These are phyloP conservation scores for Apodemia duryi DNA, from an alignment of 2,888 invertebrate species.

Conservation along the genomic window DNA sequence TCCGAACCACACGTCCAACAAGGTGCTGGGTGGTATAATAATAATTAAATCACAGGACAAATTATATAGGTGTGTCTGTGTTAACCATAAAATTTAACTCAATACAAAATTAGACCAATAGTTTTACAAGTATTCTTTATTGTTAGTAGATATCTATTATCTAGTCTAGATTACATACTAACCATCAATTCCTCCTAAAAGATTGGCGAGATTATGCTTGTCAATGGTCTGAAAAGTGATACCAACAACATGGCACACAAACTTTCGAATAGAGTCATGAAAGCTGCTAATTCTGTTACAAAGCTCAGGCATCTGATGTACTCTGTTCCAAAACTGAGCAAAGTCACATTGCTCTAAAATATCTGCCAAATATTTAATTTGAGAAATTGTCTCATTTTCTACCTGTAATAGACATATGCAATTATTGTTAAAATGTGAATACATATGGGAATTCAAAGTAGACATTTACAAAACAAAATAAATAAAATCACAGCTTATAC, in stretches of 20 bases:
- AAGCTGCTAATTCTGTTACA: constrained; percentile 92
- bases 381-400: constrained; percentile 90
- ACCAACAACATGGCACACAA: constrained; percentile 97
- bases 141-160: background rate
- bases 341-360: constrained; percentile 96
- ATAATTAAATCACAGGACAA: too few species aligned
- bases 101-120: too few species aligned
- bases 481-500: too few species aligned
- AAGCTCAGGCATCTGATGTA: constrained; percentile 86
- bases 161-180: constrained; percentile 37
- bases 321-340: constrained; percentile 92
- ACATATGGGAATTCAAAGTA: too few species aligned
- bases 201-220: constrained; percentile 86
- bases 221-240: constrained; percentile 98
- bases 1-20: too few species aligned
- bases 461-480: too few species aligned
- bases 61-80: too few species aligned
- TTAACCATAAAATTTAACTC: too few species aligned
- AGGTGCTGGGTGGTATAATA: too few species aligned
- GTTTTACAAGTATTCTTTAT: too few species aligned
- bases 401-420: constrained; percentile 72
- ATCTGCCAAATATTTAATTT: constrained; percentile 93
- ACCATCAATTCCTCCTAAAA: constrained; percentile 95
- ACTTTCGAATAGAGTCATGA: constrained; percentile 96
- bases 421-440: too few species aligned